A percentile compares a stretch with the other conserved stretches of the same genome.
Conservation (phyloP, 2,113 vertebrate species). For the Hystrix brachyura region DNA sequence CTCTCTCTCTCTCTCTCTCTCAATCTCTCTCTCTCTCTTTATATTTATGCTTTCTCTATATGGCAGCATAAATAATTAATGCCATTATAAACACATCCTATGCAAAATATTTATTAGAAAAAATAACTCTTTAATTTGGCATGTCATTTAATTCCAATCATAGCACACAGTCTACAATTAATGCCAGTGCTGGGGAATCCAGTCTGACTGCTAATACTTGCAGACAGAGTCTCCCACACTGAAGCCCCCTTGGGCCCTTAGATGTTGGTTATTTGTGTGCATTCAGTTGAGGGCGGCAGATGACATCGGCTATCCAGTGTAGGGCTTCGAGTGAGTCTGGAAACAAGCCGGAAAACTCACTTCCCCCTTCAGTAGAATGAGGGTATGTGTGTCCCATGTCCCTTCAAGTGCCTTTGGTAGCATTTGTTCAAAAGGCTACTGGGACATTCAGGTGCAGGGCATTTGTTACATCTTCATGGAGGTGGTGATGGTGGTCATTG, state of each 20-base stretch:
- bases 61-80: slow-evolving; percentile 84
- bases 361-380: background rate
- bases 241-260: background rate
- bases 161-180: slow-evolving; percentile 72
- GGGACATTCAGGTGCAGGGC: background rate
- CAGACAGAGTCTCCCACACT: background rate
- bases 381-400: background rate
- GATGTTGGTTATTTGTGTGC: background rate
- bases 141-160: slow-evolving; percentile 83
- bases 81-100: slow-evolving; percentile 83
- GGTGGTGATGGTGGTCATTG: no score
- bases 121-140: slow-evolving; percentile 85
- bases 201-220: slow-evolving; percentile 20
- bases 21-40: slow-evolving; percentile 74
- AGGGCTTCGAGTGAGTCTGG: background rate
- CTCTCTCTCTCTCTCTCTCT: slow-evolving; percentile 68
- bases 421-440: background rate
- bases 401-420: background rate
- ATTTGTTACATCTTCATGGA: background rate
- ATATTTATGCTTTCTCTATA: slow-evolving; percentile 83
- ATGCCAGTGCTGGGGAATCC: background rate
- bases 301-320: background rate
- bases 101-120: slow-evolving; percentile 87
- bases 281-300: background rate
- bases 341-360: background rate